phyloP scores from a whole-genome alignment of 2,113 vertebrate genomes.

The Crocuta crocuta region DNA sequence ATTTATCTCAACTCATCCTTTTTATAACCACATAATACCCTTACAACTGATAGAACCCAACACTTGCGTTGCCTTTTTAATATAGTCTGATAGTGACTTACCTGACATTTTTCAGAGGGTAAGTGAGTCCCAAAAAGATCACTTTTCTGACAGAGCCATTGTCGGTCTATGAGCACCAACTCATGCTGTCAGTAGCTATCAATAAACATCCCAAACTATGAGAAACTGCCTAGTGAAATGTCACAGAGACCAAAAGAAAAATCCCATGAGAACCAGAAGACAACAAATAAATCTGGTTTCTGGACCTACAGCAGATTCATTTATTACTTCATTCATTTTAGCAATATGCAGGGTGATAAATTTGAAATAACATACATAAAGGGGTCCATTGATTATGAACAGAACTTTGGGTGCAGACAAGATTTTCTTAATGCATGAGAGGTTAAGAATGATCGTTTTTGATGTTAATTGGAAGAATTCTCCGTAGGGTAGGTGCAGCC shows the following conservation, averaged over 20 bases:
- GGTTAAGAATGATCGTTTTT: slow-evolving; percentile 76
- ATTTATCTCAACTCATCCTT: neutral
- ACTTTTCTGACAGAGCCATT: neutral
- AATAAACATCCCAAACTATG: slow-evolving; percentile 57
- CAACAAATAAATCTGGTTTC: slow-evolving; percentile 62
- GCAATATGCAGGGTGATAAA: slow-evolving; percentile 71
- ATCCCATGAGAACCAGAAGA: neutral
- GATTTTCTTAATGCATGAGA: slow-evolving; percentile 78
- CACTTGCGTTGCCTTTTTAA: neutral
- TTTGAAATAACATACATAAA: slow-evolving; percentile 76
- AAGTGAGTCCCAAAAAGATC: neutral
- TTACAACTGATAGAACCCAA: neutral
- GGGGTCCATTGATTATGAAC: slow-evolving; percentile 74
- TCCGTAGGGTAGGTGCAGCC: slow-evolving; percentile 59
- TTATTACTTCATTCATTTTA: slow-evolving; percentile 68
- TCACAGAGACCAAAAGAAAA: slow-evolving; percentile 23
- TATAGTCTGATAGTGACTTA: neutral
- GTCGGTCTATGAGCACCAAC: neutral
- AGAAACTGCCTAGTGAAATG: slow-evolving; percentile 56
- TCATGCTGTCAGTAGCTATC: slow-evolving; percentile 59
- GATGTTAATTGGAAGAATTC: slow-evolving; percentile 79
- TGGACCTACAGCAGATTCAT: slow-evolving; percentile 42
- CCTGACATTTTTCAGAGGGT: neutral
- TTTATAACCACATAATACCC: neutral
- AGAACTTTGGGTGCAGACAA: slow-evolving; percentile 73